Conservation (phyloP, 2,113 vertebrate species). For the Pan troglodytes region NHGRI_mPanTro3-v2.1_pri NC_072401.2:129873501-129874000, state of each 20-base stretch:
- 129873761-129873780: not conserved
- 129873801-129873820: not conserved
- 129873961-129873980: not conserved
- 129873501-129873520: conserved; percentile 41
- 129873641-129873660: not conserved
- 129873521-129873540: conserved; percentile 31
- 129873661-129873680: not conserved
- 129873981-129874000: not conserved
- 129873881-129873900: not conserved
- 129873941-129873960: not conserved
- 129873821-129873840: not conserved
- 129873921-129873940: no score
- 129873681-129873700: not conserved
- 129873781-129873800: not conserved
- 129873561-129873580: not conserved
- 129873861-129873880: not conserved
- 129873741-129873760: not conserved
- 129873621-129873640: not conserved
- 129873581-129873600: conserved; percentile 33
- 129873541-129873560: conserved; percentile 8
- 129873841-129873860: not conserved
- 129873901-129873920: not conserved
- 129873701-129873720: not conserved
- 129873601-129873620: not conserved
- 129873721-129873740: not conserved